Base-by-base conservation (phyloP, 2,113 vertebrate genomes). In the Otolemur garnettii region DNA sequence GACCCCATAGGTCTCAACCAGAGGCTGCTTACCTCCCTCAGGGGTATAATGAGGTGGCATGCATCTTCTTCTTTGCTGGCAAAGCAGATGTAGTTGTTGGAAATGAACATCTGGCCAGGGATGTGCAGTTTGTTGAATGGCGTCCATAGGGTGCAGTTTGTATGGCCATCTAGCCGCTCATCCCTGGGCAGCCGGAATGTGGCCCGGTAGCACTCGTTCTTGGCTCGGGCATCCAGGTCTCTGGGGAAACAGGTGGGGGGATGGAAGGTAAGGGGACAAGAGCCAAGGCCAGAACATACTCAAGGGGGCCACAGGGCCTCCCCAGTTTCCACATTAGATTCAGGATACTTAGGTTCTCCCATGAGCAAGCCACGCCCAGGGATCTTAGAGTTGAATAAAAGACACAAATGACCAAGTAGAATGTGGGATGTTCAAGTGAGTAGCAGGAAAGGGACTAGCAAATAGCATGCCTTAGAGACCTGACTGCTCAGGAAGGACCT, bases 31-130 rank as follows among this genome's bases (percentile, higher is more conserved):
- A 99, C 99, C 99, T 99, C 99, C 97, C 99, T 98, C 75, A 99
- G 99, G 0, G 99, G 99, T 94, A 99, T 99, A 97, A 99, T 99
- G 50, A 99, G 99, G 84, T 99, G 99, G 98, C 99, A 99, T 0
- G 99, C 98, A 7, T 99, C 99, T 81, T 99, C 99, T 80, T 99
- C 99, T 78, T 99, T 99, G 98, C 99, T 99, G 98, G 99, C 99
- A 35, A 99, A 99, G 97, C 99, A 99, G 97, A 99, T 99, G 97
- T 99, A 99, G 97, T 99, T 99, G 98, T 99, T 99, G 97, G 99
- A 99, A 97, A 99, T 99, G 98, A 99, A 99, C 98, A 99, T 99
- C 98, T 99, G 99, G 33, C 99, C 99, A 0, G 99, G 98, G 77
- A 99, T 99, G 83, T 99, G 99, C 98, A 99, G 99, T 98, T 99